A percentile compares a stretch with the other conserved stretches of the same genome.
Conservation (phyloP, 1,140 invertebrate genomes). For the Tribolium castaneum region DNA sequence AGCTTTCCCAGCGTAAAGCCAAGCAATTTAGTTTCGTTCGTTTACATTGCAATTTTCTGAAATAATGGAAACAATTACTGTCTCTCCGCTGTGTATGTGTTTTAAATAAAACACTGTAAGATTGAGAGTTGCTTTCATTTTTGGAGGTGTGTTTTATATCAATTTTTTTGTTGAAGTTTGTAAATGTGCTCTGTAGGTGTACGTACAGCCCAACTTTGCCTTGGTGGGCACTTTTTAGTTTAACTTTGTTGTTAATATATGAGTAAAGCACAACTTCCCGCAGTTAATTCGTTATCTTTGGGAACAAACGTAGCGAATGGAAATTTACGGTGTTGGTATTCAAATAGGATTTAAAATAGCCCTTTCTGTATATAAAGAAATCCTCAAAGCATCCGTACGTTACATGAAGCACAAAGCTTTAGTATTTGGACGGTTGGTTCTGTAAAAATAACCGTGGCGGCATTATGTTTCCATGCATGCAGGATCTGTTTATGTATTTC, state of each 20-base stretch:
- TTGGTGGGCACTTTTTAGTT: not conserved
- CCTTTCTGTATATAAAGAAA: conserved; percentile 41
- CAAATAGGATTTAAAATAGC: conserved; percentile 43
- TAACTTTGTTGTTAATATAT: conserved; percentile 20
- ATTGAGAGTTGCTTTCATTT: not conserved
- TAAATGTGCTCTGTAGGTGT: not conserved
- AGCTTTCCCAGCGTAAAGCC: not conserved
- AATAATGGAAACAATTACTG: not conserved
- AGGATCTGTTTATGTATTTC: conserved; percentile 36
- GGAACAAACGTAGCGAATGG: conserved; percentile 39
- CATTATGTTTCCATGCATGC: conserved; percentile 40
- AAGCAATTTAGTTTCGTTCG: not conserved
- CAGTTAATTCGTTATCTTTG: conserved; percentile 41
- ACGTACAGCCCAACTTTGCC: not conserved
- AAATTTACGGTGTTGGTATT: conserved; percentile 43
- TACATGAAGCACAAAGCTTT: conserved; percentile 41
- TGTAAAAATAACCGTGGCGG: conserved; percentile 32
- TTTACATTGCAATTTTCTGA: not conserved
- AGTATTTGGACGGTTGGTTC: conserved; percentile 39
- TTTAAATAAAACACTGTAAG: not conserved
- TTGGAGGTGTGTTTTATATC: not conserved
- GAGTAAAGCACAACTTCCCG: conserved; percentile 26
- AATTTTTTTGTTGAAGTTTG: not conserved
- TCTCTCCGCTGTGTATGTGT: not conserved
- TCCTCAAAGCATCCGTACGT: conserved; percentile 42